Conservation (phyloP, 2,113 vertebrate genomes). For the Callopanchax toddi region DNA sequence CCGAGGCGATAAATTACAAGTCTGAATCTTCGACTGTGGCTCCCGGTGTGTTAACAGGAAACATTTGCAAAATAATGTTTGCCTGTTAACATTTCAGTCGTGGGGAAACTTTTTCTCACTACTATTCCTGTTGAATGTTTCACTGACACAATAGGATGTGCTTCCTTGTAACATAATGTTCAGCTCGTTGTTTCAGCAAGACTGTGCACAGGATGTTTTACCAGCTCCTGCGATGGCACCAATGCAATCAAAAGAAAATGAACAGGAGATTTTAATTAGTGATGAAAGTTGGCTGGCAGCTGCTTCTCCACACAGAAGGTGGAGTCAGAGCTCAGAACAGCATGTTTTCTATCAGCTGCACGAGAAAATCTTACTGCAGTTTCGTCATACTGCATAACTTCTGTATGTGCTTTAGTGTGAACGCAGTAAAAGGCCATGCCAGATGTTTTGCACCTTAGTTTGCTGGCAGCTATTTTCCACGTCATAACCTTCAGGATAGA, state of each 20-base stretch:
- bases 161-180: slow-evolving; percentile 15
- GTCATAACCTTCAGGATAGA: too few species aligned
- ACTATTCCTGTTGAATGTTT: slow-evolving; percentile 19
- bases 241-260: background rate
- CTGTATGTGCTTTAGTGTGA: slow-evolving; percentile 4
- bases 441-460: background rate
- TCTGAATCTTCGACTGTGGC: slow-evolving; percentile 32
- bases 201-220: background rate
- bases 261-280: background rate
- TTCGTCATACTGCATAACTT: slow-evolving; percentile 17
- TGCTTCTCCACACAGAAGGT: background rate
- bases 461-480: too few species aligned
- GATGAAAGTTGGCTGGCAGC: slow-evolving; percentile 2
- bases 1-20: slow-evolving; percentile 42
- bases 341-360: slow-evolving; percentile 17
- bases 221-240: background rate
- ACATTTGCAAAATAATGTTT: slow-evolving; percentile 31
- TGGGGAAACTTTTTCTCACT: slow-evolving; percentile 1
- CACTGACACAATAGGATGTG: slow-evolving; percentile 31
- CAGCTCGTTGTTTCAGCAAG: slow-evolving; percentile 10
- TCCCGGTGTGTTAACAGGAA: slow-evolving; percentile 48
- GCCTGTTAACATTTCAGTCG: slow-evolving; percentile 19
- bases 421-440: background rate
- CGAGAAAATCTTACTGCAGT: slow-evolving; percentile 34
- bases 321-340: slow-evolving; percentile 21